phyloP scores from a whole-genome alignment of 2,113 vertebrate species.

The Takifugu bimaculatus region DNA sequence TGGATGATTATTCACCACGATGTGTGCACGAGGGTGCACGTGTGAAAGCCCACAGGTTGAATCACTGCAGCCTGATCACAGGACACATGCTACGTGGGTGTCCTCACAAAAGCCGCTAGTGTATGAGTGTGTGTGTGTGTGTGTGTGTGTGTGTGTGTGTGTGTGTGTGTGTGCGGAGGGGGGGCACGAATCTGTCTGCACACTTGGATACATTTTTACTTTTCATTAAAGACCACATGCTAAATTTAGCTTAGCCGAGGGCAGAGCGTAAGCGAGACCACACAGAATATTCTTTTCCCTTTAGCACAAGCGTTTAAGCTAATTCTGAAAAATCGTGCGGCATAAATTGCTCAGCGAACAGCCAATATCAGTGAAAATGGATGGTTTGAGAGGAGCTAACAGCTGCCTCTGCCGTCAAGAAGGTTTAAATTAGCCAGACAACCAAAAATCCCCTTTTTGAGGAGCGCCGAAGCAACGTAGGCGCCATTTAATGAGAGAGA shows the following conservation, averaged over 20 bases:
- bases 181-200: neutral
- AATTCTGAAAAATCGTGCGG: too few species aligned
- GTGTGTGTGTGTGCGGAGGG: conserved; percentile 5
- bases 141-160: neutral
- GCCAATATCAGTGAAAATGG: too few species aligned
- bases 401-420: too few species aligned
- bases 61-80: conserved; percentile 58
- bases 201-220: too few species aligned
- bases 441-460: neutral
- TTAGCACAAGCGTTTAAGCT: too few species aligned
- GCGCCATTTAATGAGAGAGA: neutral
- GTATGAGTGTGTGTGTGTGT: conserved; percentile 20
- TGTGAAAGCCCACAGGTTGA: conserved; percentile 60
- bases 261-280: too few species aligned
- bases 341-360: too few species aligned
- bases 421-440: too few species aligned
- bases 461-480: neutral
- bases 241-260: neutral
- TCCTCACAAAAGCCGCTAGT: conserved; percentile 41
- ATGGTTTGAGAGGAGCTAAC: too few species aligned
- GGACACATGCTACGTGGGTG: conserved; percentile 67
- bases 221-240: too few species aligned
- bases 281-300: too few species aligned
- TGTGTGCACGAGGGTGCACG: conserved; percentile 18
- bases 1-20: conserved; percentile 32